A percentile compares a stretch with the other conserved stretches of the same genome.
phyloP scores from a whole-genome alignment of 2,888 invertebrate species.

The Syrista parreyssii region DNA sequence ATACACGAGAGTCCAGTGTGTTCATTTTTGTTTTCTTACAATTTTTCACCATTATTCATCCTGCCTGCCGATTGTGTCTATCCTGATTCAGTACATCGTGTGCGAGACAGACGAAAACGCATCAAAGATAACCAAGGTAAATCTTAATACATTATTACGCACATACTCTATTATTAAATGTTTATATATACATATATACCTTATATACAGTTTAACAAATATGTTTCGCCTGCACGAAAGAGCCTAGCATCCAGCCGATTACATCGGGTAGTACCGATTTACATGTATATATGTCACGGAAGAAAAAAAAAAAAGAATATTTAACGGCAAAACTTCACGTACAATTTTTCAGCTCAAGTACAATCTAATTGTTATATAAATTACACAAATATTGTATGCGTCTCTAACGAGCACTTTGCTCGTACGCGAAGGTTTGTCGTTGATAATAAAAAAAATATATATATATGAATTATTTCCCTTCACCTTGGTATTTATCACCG shows the following conservation, averaged over 20 bases:
- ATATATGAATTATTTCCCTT: neutral
- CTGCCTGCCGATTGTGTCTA: neutral
- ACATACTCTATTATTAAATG: neutral
- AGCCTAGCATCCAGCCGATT: neutral
- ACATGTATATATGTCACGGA: neutral
- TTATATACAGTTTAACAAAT: neutral
- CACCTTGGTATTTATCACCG: neutral
- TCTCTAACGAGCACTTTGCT: too few relatives aligned
- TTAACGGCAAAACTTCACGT: neutral
- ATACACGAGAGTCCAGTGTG: neutral
- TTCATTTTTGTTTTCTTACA: neutral
- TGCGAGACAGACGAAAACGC: neutral
- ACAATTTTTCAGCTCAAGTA: neutral
- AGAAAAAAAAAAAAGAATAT: neutral
- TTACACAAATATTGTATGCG: too few relatives aligned
- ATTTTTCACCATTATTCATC: neutral
- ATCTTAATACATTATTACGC: neutral
- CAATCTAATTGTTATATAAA: too few relatives aligned
- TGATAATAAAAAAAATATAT: neutral
- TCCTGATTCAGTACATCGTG: neutral
- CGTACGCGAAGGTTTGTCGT: neutral
- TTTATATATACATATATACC: neutral
- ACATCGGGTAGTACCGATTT: neutral
- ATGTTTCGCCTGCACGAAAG: neutral
- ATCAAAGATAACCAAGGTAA: neutral